These are phyloP conservation scores for Zaprionus tsacasi DNA, from an alignment of 1,140 invertebrate species.

Conservation along the genomic window DNA sequence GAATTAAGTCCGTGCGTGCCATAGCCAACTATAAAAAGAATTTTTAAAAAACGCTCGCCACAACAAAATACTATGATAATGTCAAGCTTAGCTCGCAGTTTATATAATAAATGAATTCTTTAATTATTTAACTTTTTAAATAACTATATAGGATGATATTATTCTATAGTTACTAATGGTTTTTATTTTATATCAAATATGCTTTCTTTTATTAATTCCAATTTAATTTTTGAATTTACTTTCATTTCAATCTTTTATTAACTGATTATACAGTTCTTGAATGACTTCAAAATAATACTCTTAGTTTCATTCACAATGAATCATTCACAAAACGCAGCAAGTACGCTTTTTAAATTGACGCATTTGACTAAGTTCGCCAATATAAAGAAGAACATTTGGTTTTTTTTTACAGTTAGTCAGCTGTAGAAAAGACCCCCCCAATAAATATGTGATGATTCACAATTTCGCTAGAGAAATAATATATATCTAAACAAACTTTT, in stretches of 20 bases:
- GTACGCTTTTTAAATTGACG: background rate
- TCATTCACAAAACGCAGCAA: background rate
- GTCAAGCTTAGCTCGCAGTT: background rate
- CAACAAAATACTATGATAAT: background rate
- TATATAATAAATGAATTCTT: background rate
- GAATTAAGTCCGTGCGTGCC: background rate
- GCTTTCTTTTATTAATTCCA: no score
- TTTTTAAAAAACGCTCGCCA: no score
- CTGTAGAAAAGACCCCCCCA: constrained; percentile 16
- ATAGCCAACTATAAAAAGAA: no score
- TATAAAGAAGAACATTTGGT: constrained; percentile 6
- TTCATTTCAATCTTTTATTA: no score
- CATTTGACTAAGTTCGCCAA: background rate
- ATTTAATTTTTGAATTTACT: no score
- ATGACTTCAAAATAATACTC: background rate
- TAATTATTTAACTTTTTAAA: background rate
- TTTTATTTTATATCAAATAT: no score
- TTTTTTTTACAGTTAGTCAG: constrained; percentile 13
- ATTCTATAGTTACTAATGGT: no score
- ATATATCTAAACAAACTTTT: constrained; percentile 20
- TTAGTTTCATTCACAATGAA: background rate
- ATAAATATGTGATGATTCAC: constrained; percentile 6
- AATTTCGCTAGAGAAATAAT: background rate
- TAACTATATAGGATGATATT: no score
- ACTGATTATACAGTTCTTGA: no score